Percentiles rank a stretch among this genome's conserved stretches.
These are phyloP conservation scores for Lathronympha strigana DNA, from an alignment of 2,888 invertebrate genomes.

Conservation along the genomic window DNA sequence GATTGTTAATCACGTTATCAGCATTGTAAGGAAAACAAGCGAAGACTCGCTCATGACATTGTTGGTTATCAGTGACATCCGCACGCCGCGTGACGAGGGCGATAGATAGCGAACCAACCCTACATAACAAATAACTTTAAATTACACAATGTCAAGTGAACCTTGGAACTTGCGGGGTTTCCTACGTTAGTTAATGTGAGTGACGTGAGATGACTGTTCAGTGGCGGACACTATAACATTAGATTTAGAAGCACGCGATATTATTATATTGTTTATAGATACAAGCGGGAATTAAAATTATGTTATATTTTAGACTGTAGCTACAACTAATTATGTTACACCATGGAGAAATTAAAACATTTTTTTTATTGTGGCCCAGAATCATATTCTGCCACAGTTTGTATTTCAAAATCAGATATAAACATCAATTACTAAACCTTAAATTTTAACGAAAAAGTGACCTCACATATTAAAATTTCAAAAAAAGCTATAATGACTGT, in stretches of 20 bases:
- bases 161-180: conserved; percentile 35
- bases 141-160: conserved; percentile 41
- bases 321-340: too few relatives aligned
- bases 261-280: background rate
- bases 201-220: conserved; percentile 28
- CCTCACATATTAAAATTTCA: too few relatives aligned
- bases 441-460: too few relatives aligned
- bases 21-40: conserved; percentile 56
- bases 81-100: conserved; percentile 65
- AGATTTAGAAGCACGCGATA: background rate
- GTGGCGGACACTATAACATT: background rate
- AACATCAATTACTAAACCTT: too few relatives aligned
- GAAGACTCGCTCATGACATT: conserved; percentile 44
- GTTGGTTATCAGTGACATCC: conserved; percentile 63
- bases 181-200: conserved; percentile 23
- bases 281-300: background rate
- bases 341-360: too few relatives aligned
- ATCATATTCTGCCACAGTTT: too few relatives aligned
- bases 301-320: too few relatives aligned
- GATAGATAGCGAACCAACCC: conserved; percentile 49
- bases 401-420: too few relatives aligned
- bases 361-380: too few relatives aligned
- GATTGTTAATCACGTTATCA: conserved; percentile 40
- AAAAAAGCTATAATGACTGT: too few relatives aligned
- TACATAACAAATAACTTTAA: conserved; percentile 44